Base-by-base conservation (phyloP, 1,140 invertebrate genomes). In the Neelides sp. region DNA sequence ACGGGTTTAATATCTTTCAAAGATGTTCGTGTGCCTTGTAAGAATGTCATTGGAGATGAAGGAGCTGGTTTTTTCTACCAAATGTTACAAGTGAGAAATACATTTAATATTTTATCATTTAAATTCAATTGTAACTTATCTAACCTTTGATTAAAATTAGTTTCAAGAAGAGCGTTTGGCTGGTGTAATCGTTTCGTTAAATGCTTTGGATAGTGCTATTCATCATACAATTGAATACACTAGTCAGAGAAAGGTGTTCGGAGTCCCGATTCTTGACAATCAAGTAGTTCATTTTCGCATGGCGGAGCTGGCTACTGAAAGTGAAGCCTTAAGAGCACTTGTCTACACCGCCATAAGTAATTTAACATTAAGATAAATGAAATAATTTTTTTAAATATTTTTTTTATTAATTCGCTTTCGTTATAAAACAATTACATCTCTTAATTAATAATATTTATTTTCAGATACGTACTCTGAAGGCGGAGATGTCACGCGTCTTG, bases 1-100 rank as follows among this genome's bases (percentile, higher is more conserved):
- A 78, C 75, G 8, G 74, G 71, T n/a, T 66, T 75, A 61, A 67
- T 77, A 28, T 77, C 68, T 57, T 76, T 78, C 64, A 76, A 79
- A 42, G 69, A 78, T 65, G 73, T 74, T 12, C 61, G 68, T 19
- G 70, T 78, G 1, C 75, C 77, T 4, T 59, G 62, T 10, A 64
- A 61, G 32, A 64, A 77, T 61, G 66, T 77, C 8, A 76, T 78
- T 45, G 76, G 76, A n/a, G 73, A 78, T 50, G 72, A 75, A 62
- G 75, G 75, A 17, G 61, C 63, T 54, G 76, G 76, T 2, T 79
- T 78, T 59, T 64, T 67, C 0, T 78, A 78, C 60, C 75, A 77
- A 62, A 79, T 78, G 76, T 24, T 73, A 23, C 77, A 78, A 63
- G 58, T 64, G 46, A 27, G 23, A 19, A 24, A 7, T 10, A n/a